Conservation (phyloP, 2,888 invertebrate genomes). For the Falcaria lacertinaria region DNA sequence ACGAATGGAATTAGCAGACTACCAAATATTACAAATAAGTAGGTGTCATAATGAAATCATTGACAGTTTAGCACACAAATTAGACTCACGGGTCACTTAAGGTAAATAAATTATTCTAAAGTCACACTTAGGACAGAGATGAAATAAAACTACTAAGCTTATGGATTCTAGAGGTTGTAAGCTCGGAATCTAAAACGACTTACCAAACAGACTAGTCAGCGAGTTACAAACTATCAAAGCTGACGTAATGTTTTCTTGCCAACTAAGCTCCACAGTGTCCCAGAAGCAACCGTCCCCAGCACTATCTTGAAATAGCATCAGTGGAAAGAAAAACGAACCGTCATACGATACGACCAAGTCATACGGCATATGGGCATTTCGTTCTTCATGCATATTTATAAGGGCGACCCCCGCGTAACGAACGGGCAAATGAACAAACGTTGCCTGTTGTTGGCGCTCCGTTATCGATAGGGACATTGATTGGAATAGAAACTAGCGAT, state of each 20-base stretch:
- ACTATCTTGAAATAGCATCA: not conserved
- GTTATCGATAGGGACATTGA: constrained; percentile 11
- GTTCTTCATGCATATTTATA: constrained; percentile 52
- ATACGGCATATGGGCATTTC: constrained; percentile 43
- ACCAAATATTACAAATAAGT: no score
- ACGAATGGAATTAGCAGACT: no score
- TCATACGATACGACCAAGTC: constrained; percentile 7
- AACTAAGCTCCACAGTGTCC: not conserved
- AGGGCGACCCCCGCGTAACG: constrained; percentile 27
- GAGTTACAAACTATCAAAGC: no score
- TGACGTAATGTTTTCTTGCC: not conserved
- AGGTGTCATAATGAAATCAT: no score
- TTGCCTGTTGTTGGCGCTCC: constrained; percentile 26
- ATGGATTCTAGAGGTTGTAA: no score
- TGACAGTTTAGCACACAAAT: no score
- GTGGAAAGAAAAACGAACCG: not conserved
- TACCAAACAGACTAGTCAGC: no score
- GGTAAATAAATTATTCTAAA: no score
- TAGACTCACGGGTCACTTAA: no score
- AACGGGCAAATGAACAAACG: constrained; percentile 35
- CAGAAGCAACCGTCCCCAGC: not conserved
- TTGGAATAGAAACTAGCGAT: constrained; percentile 2
- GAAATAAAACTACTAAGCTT: no score
- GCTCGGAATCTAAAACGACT: no score
- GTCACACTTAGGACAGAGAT: no score